Evolutionary conservation across 2,797 vertebrate genomes (phyloP).

Genomic region (Hyperoplus lanceolatus): DNA sequence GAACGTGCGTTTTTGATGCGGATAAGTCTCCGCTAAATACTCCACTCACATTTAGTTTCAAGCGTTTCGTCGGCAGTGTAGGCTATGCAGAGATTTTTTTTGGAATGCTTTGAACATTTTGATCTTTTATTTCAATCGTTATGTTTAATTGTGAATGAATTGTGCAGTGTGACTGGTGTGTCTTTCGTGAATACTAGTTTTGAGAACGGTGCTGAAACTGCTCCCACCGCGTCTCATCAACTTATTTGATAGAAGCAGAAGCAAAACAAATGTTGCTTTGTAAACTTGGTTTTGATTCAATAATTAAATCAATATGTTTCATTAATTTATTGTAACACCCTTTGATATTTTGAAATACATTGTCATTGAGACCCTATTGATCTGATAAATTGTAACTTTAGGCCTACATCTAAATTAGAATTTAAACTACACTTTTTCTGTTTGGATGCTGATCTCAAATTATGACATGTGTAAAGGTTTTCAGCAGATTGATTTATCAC

Average conservation of each 20-base stretch:
- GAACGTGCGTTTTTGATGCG: neutral
- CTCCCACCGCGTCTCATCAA: conserved; percentile 13
- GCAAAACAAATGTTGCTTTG: neutral
- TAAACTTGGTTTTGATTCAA: neutral
- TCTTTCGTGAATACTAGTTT: neutral
- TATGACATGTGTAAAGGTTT: neutral
- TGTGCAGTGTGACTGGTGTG: neutral
- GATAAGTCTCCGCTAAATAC: neutral
- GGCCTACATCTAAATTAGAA: neutral
- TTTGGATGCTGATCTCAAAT: neutral
- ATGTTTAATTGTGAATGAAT: conserved; percentile 47
- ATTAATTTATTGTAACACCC: neutral
- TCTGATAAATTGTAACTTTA: neutral
- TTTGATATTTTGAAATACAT: neutral
- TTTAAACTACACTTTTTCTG: neutral
- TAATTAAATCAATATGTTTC: neutral
- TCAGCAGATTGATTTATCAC: neutral
- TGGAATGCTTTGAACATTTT: conserved; percentile 12
- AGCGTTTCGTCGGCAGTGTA: neutral
- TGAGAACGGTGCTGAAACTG: neutral
- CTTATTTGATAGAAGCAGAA: conserved; percentile 3
- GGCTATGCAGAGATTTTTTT: neutral
- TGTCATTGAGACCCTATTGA: neutral
- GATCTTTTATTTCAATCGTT: conserved; percentile 16
- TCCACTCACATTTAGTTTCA: conserved; percentile 6